Evolutionary conservation across 2,888 invertebrate species (phyloP).

Genomic region (Amphipoea oculea): DNA sequence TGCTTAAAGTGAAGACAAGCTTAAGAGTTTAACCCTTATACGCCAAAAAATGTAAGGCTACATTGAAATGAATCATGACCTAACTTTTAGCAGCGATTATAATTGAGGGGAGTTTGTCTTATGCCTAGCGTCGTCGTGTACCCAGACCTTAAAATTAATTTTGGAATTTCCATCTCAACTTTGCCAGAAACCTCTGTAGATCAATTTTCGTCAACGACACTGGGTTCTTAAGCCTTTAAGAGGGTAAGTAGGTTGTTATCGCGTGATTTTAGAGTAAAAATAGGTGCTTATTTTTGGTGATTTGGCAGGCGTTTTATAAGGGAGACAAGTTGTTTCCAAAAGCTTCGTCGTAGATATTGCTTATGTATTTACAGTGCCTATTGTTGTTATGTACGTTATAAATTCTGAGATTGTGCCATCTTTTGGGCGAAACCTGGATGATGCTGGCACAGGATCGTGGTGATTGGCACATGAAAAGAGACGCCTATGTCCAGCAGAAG

Average conservation of each 20-base stretch:
- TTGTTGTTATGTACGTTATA: too few species aligned
- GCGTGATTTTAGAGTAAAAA: constrained; percentile 53
- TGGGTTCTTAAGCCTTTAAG: constrained; percentile 54
- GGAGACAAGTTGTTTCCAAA: constrained; percentile 33
- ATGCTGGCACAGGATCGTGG: neutral
- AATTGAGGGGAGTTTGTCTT: neutral
- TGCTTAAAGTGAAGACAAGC: neutral
- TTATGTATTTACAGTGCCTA: neutral
- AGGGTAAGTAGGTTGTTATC: constrained; percentile 52
- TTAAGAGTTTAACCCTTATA: neutral
- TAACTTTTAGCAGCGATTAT: neutral
- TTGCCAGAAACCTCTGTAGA: constrained; percentile 65
- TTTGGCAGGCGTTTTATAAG: constrained; percentile 22
- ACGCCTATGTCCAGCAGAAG: too few species aligned
- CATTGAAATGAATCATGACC: neutral
- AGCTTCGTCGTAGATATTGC: neutral
- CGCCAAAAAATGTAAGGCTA: neutral
- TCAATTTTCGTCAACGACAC: constrained; percentile 68
- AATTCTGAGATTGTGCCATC: neutral
- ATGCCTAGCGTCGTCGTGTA: constrained; percentile 31
- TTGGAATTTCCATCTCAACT: constrained; percentile 78
- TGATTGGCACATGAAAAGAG: too few species aligned
- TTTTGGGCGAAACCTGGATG: neutral
- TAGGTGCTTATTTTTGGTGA: constrained; percentile 30
- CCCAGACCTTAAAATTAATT: constrained; percentile 77